Percentiles rank a stretch among this genome's conserved stretches.
phyloP scores from a whole-genome alignment of 2,113 vertebrate species.

The Monarcha castaneiventris region DNA sequence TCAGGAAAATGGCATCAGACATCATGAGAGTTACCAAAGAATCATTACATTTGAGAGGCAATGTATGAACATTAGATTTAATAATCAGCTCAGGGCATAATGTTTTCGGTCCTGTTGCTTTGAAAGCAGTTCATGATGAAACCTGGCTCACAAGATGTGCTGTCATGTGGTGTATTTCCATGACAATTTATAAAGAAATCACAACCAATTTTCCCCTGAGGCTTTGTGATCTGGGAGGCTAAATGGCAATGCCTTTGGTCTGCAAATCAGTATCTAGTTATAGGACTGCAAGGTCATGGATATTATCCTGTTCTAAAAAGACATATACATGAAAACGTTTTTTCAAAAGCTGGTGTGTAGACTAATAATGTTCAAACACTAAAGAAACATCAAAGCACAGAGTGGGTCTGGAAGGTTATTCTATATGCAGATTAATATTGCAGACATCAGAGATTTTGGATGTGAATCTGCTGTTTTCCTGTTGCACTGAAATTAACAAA shows the following conservation, averaged over 20 bases:
- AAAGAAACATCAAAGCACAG: background rate
- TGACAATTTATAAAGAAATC: background rate
- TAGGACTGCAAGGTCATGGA: background rate
- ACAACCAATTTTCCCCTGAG: background rate
- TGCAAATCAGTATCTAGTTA: background rate
- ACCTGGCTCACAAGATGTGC: background rate
- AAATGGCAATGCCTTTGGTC: background rate
- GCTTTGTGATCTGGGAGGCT: background rate
- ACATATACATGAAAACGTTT: background rate
- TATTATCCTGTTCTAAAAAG: background rate
- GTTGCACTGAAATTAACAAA: background rate
- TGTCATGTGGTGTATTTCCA: background rate
- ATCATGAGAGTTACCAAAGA: background rate
- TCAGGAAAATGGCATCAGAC: background rate
- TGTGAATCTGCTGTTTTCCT: background rate
- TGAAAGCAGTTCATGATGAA: background rate
- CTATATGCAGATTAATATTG: background rate
- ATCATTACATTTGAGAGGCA: background rate
- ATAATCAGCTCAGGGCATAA: background rate
- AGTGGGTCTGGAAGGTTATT: background rate
- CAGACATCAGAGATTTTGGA: background rate
- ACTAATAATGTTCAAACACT: background rate
- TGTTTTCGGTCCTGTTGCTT: background rate
- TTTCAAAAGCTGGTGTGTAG: background rate
- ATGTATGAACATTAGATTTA: background rate